phyloP scores from a whole-genome alignment of 2,888 invertebrate genomes.

The Eristalis arbustorum region DNA sequence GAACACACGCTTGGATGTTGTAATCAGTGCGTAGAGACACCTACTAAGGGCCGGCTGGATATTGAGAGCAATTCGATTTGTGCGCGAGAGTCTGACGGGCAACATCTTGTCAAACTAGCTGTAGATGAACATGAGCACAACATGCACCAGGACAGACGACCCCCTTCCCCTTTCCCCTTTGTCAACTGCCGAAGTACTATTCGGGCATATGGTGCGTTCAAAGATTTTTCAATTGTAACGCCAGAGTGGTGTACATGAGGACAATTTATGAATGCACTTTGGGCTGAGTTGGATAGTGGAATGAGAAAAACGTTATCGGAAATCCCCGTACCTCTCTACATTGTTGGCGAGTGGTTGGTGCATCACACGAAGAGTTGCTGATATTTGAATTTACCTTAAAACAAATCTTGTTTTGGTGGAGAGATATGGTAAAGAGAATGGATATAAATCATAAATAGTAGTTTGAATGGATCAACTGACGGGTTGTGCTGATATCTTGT shows the following conservation, averaged over 20 bases:
- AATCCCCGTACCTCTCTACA: background rate
- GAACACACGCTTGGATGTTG: slow-evolving; percentile 61
- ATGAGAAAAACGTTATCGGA: slow-evolving; percentile 60
- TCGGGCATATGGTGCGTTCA: background rate
- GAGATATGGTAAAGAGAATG: too few species aligned
- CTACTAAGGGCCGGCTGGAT: slow-evolving; percentile 72
- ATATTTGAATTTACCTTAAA: too few species aligned
- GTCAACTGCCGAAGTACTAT: background rate
- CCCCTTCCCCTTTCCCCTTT: background rate
- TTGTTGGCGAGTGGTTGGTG: too few species aligned
- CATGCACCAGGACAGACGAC: slow-evolving; percentile 42
- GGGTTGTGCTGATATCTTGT: too few species aligned
- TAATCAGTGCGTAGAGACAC: slow-evolving; percentile 60
- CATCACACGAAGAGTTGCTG: too few species aligned
- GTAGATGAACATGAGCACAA: slow-evolving; percentile 68
- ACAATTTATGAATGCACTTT: slow-evolving; percentile 70
- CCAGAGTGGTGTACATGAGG: slow-evolving; percentile 17
- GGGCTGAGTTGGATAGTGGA: slow-evolving; percentile 29
- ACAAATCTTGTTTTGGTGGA: too few species aligned
- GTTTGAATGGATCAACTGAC: too few species aligned
- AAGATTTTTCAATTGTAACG: slow-evolving; percentile 61
- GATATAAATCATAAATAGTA: too few species aligned
- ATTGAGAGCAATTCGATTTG: slow-evolving; percentile 80
- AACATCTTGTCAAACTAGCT: slow-evolving; percentile 79
- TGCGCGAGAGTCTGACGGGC: slow-evolving; percentile 76